Evolutionary conservation across 30 jellyfish, hydroid and myxozoan species (phyloP).

Genomic region (Thelohanellus kitauei): DNA sequence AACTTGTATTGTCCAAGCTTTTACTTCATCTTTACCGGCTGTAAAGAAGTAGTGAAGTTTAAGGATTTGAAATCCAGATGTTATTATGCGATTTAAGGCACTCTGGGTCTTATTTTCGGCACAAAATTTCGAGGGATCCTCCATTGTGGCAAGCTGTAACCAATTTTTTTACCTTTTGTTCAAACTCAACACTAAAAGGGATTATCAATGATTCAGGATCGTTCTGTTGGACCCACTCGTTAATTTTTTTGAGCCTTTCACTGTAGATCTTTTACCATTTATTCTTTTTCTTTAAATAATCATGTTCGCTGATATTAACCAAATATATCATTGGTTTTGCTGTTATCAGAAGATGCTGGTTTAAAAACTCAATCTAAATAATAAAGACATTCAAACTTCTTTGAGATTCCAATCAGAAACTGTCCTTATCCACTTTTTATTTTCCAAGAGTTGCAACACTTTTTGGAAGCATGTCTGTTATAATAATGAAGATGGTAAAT

Average conservation of each 20-base stretch:
- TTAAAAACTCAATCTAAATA: constrained; percentile 28
- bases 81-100: constrained; percentile 38
- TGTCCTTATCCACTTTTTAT: too few relatives aligned
- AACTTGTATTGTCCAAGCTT: constrained; percentile 90
- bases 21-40: constrained; percentile 96
- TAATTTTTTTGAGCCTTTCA: constrained; percentile 35
- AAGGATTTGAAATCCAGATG: constrained; percentile 32
- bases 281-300: constrained; percentile 42
- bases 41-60: constrained; percentile 70
- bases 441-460: too few relatives aligned
- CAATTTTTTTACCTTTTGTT: constrained; percentile 17
- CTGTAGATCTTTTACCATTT: constrained; percentile 22
- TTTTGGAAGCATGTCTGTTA: too few relatives aligned
- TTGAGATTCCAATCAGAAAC: too few relatives aligned
- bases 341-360: constrained; percentile 47
- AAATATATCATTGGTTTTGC: constrained; percentile 78
- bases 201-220: constrained; percentile 61
- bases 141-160: constrained; percentile 23
- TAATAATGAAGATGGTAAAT: too few relatives aligned
- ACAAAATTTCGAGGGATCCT: constrained; percentile 14
- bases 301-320: constrained; percentile 47
- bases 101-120: constrained; percentile 26
- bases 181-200: constrained; percentile 82
- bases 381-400: neutral
- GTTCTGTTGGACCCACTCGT: constrained; percentile 54